phyloP scores from a whole-genome alignment of 2,113 vertebrate genomes.

The cattle (Bos taurus) region DNA sequence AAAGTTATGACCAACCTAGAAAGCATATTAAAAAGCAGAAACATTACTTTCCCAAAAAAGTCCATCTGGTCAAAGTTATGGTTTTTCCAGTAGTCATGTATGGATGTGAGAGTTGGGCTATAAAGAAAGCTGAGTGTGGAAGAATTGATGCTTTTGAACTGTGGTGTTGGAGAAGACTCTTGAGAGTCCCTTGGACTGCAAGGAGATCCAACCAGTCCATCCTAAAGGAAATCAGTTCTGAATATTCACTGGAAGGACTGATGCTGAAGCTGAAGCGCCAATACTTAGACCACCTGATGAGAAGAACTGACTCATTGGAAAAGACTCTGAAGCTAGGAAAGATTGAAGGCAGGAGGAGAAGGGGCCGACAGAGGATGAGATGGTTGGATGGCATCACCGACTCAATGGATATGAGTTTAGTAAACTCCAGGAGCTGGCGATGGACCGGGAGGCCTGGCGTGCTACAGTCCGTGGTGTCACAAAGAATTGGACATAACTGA shows the following conservation, averaged over 20 bases:
- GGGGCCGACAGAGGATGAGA: not conserved
- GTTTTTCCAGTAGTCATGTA: not conserved
- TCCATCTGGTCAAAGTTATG: not conserved
- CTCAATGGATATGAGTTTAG: not conserved
- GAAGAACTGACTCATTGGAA: not conserved
- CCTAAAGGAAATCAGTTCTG: not conserved
- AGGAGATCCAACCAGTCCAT: not conserved
- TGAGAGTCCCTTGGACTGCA: not conserved
- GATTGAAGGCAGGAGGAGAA: not conserved
- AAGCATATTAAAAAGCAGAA: not conserved
- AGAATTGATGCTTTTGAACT: not conserved
- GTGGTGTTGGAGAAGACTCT: not conserved
- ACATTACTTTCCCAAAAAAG: not conserved
- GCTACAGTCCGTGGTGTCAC: not conserved
- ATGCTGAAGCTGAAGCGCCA: not conserved
- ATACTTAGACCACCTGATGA: not conserved
- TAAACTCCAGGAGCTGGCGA: not conserved
- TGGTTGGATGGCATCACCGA: not conserved
- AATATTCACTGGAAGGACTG: not conserved
- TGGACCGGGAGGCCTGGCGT: not conserved
- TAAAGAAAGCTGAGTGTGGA: not conserved
- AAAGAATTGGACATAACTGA: not conserved
- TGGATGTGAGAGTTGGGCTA: not conserved
- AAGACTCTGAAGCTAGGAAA: not conserved
- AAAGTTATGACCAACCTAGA: not conserved